Percentiles rank a stretch among this genome's conserved stretches.
Conservation (phyloP, 2,888 invertebrate genomes). For the Tenthredo scrophulariae region DNA sequence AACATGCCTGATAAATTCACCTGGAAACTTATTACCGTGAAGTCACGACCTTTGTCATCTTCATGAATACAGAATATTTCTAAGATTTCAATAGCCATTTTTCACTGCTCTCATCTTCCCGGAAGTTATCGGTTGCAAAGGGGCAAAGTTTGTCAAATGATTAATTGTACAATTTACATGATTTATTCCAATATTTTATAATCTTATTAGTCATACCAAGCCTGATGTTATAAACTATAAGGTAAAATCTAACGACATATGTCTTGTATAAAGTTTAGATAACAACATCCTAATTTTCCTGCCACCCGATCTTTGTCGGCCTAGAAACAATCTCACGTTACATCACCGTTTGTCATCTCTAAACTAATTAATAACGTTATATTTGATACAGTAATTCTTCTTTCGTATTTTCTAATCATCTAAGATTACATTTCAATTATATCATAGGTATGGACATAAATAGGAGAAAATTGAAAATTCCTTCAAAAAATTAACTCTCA, state of each 20-base stretch:
- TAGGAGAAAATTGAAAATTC: no score
- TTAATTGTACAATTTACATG: constrained; percentile 10
- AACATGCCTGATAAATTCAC: not conserved
- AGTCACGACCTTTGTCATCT: constrained; percentile 13
- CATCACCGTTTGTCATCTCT: no score
- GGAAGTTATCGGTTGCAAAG: constrained; percentile 2
- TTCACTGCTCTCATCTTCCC: not conserved
- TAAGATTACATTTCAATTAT: no score
- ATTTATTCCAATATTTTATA: constrained; percentile 5
- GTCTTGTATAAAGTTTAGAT: not conserved
- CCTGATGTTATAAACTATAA: not conserved
- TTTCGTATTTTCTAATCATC: no score
- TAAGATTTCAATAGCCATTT: not conserved
- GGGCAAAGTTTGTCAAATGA: constrained; percentile 21
- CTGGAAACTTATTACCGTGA: constrained; percentile 1
- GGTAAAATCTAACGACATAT: not conserved
- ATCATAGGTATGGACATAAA: no score
- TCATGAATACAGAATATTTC: constrained; percentile 18
- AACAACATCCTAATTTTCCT: not conserved
- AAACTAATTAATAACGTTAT: no score
- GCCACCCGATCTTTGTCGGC: no score
- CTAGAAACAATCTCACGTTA: no score
- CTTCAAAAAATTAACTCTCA: no score
- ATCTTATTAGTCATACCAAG: not conserved
- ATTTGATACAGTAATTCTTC: no score